A percentile compares a stretch with the other conserved stretches of the same genome.
phyloP scores from a whole-genome alignment of 1,140 invertebrate genomes.

The Pseudomyrmex pallidus region DNA sequence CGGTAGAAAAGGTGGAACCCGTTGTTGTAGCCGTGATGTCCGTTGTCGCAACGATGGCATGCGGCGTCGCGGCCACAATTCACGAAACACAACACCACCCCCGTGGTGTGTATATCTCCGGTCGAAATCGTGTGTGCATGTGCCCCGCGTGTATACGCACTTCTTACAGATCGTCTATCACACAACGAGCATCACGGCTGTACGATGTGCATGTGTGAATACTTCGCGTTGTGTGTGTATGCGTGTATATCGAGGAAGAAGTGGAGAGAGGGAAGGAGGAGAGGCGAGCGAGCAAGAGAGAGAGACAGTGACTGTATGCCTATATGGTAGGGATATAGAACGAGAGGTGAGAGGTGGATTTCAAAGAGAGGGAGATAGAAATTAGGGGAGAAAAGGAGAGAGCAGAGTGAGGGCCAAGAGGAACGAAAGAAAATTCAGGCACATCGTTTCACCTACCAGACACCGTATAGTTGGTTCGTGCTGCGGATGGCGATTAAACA shows the following conservation, averaged over 20 bases:
- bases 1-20: conserved; percentile 12
- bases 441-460: conserved; percentile 73
- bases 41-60: conserved; percentile 45
- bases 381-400: background rate
- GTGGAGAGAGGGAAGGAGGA: background rate
- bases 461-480: conserved; percentile 65
- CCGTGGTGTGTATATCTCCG: background rate
- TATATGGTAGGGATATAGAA: conserved; percentile 2
- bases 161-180: conserved; percentile 49
- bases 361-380: background rate
- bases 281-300: conserved; percentile 10
- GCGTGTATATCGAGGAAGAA: background rate
- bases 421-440: conserved; percentile 66
- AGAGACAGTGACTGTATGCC: background rate
- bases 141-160: conserved; percentile 53
- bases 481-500: conserved; percentile 69
- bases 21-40: conserved; percentile 3
- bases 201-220: conserved; percentile 18
- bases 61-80: conserved; percentile 37
- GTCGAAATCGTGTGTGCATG: conserved; percentile 30
- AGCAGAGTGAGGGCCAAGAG: conserved; percentile 45
- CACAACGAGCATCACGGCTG: conserved; percentile 40
- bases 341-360: conserved; percentile 29
- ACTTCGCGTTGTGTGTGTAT: conserved; percentile 22
- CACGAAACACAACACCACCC: conserved; percentile 26